Evolutionary conservation across 2,888 invertebrate species (phyloP), one percentile per base, ranked within the genome.

Genomic region (Invenusta paracnida): DNA sequence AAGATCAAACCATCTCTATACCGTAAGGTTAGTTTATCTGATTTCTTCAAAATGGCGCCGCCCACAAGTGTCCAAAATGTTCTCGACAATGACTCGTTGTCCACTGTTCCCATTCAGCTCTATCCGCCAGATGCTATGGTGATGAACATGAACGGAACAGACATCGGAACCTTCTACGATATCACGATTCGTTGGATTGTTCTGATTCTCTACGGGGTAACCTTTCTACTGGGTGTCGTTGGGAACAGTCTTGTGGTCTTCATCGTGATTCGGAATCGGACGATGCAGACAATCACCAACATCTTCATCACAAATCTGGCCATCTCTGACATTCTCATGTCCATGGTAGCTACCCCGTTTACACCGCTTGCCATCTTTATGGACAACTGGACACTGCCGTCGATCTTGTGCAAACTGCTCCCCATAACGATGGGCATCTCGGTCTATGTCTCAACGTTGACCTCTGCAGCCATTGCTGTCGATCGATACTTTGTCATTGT

Each of bases 231-330:
- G 1, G 98, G 98, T 0, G 88, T 91, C 17, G 89, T 89, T 30
- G 91, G 91, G 0, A 91, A 91, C 87, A 88, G 89, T 17, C 92
- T 98, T 23, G 98, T 98, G 28, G 96, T 96, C 90, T 97, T 95
- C 90, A 97, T 98, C 23, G 97, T 99, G 1, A 93, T 95, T 48
- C 93, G 96, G 30, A 98, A 97, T 92, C 94, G 94, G 88, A 95
- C 95, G 29, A 98, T 98, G 98, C 97, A 97, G 91, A 97, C 97
- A 0, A 97, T 98, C 66, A 98, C 98, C 0, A 98, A 98, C 91
- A 94, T 97, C 85, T 98, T 98, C 92, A 98, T 98, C 90, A 96
- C 96, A 73, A 98, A 98, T 91, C 93, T 99, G 89, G 98, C 98
- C 0, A 93, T 98, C 31, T 96, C 97, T 5, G 98, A 99, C 91